Percentiles rank a stretch among this genome's conserved stretches.
phyloP scores from a whole-genome alignment of 1,140 invertebrate species.

The Brachionus asplanchnoidis region DNA sequence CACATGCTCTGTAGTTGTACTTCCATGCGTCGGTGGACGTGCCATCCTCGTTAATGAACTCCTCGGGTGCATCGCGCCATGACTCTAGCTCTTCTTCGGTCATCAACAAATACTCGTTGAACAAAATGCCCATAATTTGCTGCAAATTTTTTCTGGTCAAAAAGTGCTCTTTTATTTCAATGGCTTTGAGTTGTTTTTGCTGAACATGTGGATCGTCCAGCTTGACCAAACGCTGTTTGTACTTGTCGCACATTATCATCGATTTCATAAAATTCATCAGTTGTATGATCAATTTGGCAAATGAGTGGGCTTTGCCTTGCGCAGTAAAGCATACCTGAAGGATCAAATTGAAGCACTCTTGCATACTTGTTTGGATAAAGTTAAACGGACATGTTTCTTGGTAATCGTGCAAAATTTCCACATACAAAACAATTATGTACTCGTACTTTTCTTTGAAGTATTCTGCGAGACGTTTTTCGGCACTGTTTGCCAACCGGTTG shows the following conservation, averaged over 20 bases:
- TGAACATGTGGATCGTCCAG: background rate
- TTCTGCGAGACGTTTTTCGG: background rate
- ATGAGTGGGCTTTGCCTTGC: conserved; percentile 10
- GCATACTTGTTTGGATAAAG: conserved; percentile 18
- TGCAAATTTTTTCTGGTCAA: conserved; percentile 67
- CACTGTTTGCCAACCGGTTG: background rate
- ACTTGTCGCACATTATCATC: conserved; percentile 71
- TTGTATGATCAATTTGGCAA: conserved; percentile 70
- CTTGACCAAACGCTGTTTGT: conserved; percentile 59
- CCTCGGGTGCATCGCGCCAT: conserved; percentile 86
- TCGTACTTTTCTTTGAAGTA: conserved; percentile 42
- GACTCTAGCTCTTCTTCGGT: conserved; percentile 73
- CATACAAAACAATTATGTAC: conserved; percentile 9
- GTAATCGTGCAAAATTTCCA: conserved; percentile 24
- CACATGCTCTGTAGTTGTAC: conserved; percentile 67
- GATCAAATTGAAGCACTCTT: conserved; percentile 20
- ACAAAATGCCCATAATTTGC: conserved; percentile 75
- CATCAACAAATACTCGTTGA: conserved; percentile 80
- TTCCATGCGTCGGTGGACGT: conserved; percentile 37
- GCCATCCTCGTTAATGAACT: conserved; percentile 64
- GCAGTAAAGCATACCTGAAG: conserved; percentile 34
- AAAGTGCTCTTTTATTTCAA: conserved; percentile 67
- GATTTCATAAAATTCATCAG: conserved; percentile 80
- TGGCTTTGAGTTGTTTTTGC: conserved; percentile 58
- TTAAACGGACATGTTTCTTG: conserved; percentile 36